Base-by-base conservation (phyloP, 2,888 invertebrate species). In the Heliconius ismenius region DNA sequence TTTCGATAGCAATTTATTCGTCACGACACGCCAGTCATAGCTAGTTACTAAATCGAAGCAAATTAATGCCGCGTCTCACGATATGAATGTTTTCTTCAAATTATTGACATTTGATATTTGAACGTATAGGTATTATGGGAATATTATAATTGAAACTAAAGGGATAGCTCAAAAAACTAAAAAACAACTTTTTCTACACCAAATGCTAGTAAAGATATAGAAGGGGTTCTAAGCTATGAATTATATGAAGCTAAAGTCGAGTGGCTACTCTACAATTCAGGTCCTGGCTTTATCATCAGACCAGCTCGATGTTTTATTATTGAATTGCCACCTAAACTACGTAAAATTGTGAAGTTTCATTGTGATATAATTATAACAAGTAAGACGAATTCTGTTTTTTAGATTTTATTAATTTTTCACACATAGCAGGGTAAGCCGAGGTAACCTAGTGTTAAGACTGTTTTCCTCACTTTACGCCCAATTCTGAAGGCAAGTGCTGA, bases 1-100 rank as follows among this genome's bases (percentile, higher is more conserved):
- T 88, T 87, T 88, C 86, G 87, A 86, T 84, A 85, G 83, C 86
- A 86, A 86, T 85, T 87, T 83, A 79, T 81, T 74, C 81, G 85
- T 83, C 84, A 86, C 83, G 84, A 79, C 85, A 86, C 84, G 74
- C 75, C 73, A 78, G 77, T 80, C 76, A 73, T 70, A 60, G 39
- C 62, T 70, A 65, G 76, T 65, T 78, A 43, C 74, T 73, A 75
- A 75, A 79, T 78, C 76, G 69, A 69, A 65, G 69, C 62, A 72
- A 78, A 78, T 79, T 76, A 79, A 76, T 74, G 67, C 24, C 49
- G 70, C 76, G 78, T 69, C 32, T 73, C 81, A 80, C 81, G 81
- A 79, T 64, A 78, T 74, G 60, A 60, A 73, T 74, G 43, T n/a
- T 43, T 58, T 60, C 63, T 58, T 58, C 28, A 39, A 73, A 62